Evolutionary conservation across 1,140 invertebrate species (phyloP), one percentile per base, ranked within the genome.

Genomic region (Pseudomyrmex sp.): DNA sequence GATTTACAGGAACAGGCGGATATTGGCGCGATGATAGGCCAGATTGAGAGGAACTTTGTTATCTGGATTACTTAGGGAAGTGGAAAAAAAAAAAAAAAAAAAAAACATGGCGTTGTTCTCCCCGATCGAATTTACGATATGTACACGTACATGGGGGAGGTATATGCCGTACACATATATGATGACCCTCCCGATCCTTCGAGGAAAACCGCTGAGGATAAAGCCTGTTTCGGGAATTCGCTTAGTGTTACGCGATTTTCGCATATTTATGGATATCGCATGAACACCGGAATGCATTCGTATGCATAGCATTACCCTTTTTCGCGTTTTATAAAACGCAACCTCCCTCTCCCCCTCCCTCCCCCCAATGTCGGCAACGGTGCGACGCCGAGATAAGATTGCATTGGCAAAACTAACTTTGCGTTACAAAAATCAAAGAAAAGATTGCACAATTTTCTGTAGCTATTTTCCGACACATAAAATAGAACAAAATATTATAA

Each of bases 41-140:
- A 91, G 90, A 91, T 91, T 91, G 89, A 88, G 87, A 88, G 86
- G 85, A 89, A 89, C 88, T 90, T 91, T 90, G 89, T 90, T 86
- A 89, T 89, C 82, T 84, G 82, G 74, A 85, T 88, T 82, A 86
- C 82, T 89, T 83, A 75, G 84, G 79, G 82, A 77, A 87, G 62
- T 70, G 65, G 82, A 75, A 88, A 35, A 35, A 88, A 87, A 87
- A 35, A 88, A 87, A n/a, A n/a, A n/a, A n/a, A n/a, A n/a, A n/a
- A n/a, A n/a, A n/a, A n/a, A 87, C 80, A 79, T 52, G 65, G 48
- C 66, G 72, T 88, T 82, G 87, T 82, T 85, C 35, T 35, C 76
- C 62, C 72, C 9, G 86, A 85, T 88, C 86, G 62, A 85, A 63
- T 62, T 73, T 69, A 66, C 54, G 48, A 66, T 61, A 77, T 83